Evolutionary conservation across 2,888 invertebrate genomes (phyloP), one percentile per base, ranked within the genome.

Genomic region (Parochlus steinenii): DNA sequence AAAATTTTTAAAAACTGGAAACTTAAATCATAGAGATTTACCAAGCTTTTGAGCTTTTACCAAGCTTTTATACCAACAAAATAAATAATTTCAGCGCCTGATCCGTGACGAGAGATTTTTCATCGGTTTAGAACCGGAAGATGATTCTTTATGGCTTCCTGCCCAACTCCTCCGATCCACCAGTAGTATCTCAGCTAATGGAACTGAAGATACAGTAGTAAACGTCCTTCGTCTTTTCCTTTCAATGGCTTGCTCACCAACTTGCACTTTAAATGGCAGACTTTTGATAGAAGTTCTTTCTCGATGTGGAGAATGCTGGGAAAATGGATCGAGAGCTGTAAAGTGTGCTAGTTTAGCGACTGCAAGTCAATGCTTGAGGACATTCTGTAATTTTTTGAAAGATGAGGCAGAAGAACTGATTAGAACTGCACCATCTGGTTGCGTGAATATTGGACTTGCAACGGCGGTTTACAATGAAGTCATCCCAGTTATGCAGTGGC

Each of bases 21-120:
- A 35, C 14, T 6, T 24, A 18, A 14, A 16, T n/a, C 8, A 28
- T 23, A 12, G 8, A 20, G 22, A 25, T 28, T 25, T 23, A 15
- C 14, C 6, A 31, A 16, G 4, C 17, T 23, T 33, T 19, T 28
- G 33, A 33, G n/a, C 6, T 15, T n/a, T 10, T 40, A 37, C 20
- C 20, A 10, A 33, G 6, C 12, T 16, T n/a, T 29, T 8, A 29
- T 12, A 4, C 4, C 6, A 5, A 31, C 10, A 22, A 31, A 15
- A 3, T 22, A 19, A 15, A 41, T 19, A 37, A 43, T 48, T 48
- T 2, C 55, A 90, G 90, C 79, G 81, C 69, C 72, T 92, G 47
- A 70, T 92, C 17, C 73, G 85, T 43, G 92, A 93, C 60, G 87
- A 89, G 53, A 68, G 89, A 38, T 90, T 92, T 53, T 87, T 89